Conservation (phyloP, 2,113 vertebrate species). For the Tretioscincus oriximinensis region DNA sequence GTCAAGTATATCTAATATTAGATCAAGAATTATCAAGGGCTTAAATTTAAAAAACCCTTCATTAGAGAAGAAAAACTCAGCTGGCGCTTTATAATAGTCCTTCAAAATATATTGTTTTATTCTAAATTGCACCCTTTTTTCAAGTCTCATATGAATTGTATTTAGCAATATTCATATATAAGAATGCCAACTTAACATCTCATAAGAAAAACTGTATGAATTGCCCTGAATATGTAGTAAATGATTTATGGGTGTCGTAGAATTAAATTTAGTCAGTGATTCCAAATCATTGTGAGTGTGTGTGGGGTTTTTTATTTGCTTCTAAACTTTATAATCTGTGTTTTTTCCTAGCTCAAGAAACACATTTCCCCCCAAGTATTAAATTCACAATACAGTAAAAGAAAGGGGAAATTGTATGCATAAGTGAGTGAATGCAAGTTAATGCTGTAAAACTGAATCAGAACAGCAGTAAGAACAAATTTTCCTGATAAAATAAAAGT, state of each 20-base stretch:
- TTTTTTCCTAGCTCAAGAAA: too few species aligned
- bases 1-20: not conserved
- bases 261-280: not conserved
- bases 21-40: not conserved
- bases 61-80: not conserved
- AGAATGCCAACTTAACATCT: not conserved
- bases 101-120: not conserved
- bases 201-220: not conserved
- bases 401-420: too few species aligned
- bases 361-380: too few species aligned
- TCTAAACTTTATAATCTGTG: too few species aligned
- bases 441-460: too few species aligned
- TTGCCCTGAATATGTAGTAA: not conserved
- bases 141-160: not conserved
- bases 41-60: not conserved
- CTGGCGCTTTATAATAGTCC: not conserved
- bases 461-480: too few species aligned
- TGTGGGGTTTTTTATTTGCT: not conserved
- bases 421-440: too few species aligned
- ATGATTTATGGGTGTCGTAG: not conserved
- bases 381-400: too few species aligned
- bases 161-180: not conserved
- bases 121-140: not conserved
- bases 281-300: not conserved
- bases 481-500: too few species aligned